These are phyloP conservation scores for Tinamus guttatus DNA, from an alignment of 2,113 vertebrate genomes.

Conservation along the genomic window DNA sequence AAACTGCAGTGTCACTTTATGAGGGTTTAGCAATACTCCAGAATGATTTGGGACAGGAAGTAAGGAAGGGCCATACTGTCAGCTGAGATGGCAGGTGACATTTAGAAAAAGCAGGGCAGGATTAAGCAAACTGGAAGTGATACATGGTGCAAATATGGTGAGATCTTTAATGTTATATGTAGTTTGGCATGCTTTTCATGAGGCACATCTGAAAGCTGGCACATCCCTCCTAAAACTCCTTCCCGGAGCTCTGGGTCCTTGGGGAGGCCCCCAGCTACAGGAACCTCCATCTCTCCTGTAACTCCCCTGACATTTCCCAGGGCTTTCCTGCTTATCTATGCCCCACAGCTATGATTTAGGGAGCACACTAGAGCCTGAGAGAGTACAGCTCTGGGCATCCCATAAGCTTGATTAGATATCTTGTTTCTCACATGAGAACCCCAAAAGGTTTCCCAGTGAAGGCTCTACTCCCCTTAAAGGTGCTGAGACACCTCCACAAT, in stretches of 20 bases:
- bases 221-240: rapidly evolving
- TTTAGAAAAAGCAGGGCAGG: constrained; percentile 1
- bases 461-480: background rate
- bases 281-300: background rate
- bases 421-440: background rate
- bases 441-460: background rate
- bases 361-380: background rate
- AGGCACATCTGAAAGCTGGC: background rate
- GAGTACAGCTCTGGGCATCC: background rate
- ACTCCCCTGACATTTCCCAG: background rate
- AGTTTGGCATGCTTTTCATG: background rate
- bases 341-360: background rate
- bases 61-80: background rate
- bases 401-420: background rate
- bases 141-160: background rate
- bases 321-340: background rate
- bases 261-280: background rate
- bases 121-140: constrained; percentile 36
- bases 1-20: constrained; percentile 45
- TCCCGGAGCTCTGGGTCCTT: background rate
- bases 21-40: background rate
- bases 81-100: constrained; percentile 30
- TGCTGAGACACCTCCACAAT: background rate
- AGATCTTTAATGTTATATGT: background rate
- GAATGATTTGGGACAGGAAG: constrained; percentile 35